These are phyloP conservation scores for Microctonus aethiopoides DNA, from an alignment of 2,888 invertebrate species.

Conservation along the genomic window DNA sequence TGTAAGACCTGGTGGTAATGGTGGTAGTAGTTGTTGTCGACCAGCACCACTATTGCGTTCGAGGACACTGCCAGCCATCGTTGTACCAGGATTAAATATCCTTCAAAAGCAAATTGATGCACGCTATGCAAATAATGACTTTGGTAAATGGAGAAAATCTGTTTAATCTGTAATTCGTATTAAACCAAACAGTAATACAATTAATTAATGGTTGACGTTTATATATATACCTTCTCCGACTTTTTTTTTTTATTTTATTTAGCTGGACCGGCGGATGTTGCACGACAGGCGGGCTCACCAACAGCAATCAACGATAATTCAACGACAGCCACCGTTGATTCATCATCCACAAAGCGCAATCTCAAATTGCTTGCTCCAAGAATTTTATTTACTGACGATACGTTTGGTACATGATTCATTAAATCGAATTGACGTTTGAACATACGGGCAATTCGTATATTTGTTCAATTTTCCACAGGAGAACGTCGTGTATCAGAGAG, in stretches of 20 bases:
- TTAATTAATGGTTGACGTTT: neutral
- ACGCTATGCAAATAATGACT: conserved; percentile 64
- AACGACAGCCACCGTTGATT: neutral
- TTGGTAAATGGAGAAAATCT: no score
- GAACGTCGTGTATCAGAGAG: conserved; percentile 61
- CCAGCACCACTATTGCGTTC: conserved; percentile 85
- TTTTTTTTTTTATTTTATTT: neutral
- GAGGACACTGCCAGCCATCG: conserved; percentile 87
- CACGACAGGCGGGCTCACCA: conserved; percentile 27
- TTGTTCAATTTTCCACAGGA: conserved; percentile 33
- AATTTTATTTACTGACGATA: conserved; percentile 66
- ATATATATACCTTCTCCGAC: neutral
- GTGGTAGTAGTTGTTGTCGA: conserved; percentile 62
- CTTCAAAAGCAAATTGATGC: conserved; percentile 86
- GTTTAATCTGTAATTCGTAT: no score
- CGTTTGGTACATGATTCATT: conserved; percentile 51
- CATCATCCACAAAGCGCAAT: conserved; percentile 5
- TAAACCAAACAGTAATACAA: neutral
- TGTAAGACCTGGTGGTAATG: conserved; percentile 1
- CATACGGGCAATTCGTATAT: conserved; percentile 1
- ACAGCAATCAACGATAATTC: conserved; percentile 51
- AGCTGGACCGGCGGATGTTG: neutral
- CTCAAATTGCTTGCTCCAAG: conserved; percentile 60
- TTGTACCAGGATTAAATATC: conserved; percentile 85
- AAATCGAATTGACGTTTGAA: neutral